Conservation (phyloP, 2,113 vertebrate species). For the Cettia cetti region DNA sequence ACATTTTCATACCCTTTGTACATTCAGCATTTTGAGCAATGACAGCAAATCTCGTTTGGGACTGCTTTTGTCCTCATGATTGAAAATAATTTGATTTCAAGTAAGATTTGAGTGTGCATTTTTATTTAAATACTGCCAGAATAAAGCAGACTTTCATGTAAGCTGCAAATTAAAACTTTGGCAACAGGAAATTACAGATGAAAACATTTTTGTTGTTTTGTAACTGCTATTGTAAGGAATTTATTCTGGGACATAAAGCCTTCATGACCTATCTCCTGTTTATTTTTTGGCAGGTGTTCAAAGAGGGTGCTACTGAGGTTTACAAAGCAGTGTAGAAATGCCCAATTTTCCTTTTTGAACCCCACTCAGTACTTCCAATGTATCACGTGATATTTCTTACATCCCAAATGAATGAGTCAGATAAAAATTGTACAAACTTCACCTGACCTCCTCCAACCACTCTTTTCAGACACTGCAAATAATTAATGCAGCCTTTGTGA, state of each 20-base stretch:
- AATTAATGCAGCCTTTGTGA: background rate
- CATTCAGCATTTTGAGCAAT: background rate
- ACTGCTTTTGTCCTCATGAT: background rate
- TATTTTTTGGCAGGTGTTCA: background rate
- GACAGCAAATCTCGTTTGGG: background rate
- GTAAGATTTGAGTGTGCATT: background rate
- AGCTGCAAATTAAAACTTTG: background rate
- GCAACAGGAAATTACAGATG: background rate
- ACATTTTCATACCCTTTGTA: background rate
- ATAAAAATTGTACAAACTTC: background rate
- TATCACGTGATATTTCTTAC: background rate
- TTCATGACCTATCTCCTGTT: background rate
- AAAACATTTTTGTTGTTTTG: background rate
- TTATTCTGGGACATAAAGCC: background rate
- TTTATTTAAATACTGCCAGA: background rate
- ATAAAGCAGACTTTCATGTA: background rate
- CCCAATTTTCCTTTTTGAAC: background rate
- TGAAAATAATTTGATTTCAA: background rate
- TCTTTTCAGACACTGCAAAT: background rate
- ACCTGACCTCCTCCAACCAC: background rate
- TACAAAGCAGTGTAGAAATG: background rate
- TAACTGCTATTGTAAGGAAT: background rate
- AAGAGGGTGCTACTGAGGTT: background rate
- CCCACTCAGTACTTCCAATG: background rate
- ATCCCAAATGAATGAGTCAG: background rate